Evolutionary conservation across 2,797 vertebrate species (phyloP), one percentile per base, ranked within the genome.

Genomic region (Synanceia verrucosa): DNA sequence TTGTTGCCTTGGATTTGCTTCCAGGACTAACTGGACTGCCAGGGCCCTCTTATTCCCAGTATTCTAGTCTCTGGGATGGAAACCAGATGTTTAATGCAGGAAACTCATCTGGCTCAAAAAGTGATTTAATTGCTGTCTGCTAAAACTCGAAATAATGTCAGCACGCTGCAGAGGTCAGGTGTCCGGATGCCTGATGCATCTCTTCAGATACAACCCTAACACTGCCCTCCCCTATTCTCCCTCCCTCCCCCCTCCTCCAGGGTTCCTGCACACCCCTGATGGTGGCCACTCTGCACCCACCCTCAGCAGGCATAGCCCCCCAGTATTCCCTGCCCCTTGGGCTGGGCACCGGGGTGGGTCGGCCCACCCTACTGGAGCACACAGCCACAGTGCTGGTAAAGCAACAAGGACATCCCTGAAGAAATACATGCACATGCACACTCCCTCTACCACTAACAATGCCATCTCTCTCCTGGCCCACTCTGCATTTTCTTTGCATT

Each of bases 341-440:
- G 88, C 95, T 99, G 94, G 96, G 97, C 94, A 92, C 96, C 82
- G 96, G 96, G 94, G 96, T 96, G 94, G 96, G 96, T 92, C 95
- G 97, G 93, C 96, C 97, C 89, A 95, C 97, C 84, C 96, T 99
- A 83, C 96, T 98, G 95, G 97, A 99, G 95, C 97, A 99, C 95
- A 99, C 97, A 92, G 97, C 97, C 93, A 96, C 97, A 92, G 97
- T 99, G 97, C 97, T 99, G 97, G 97, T 99, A 99, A 99, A 97
- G 79, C 84, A 81, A 75, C 39, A 13, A 78, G 77, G 61, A 85
- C 61, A 19, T 73, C 74, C 64, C 52, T 4, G 59, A 81, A 82
- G 78, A 81, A 82, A 84, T 76, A 83, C 77, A 73, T 56, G 51
- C 71, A 63, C 65, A 71, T 60, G 62, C 78, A 24, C 63, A 53